A percentile compares a stretch with the other conserved stretches of the same genome.
Conservation (phyloP, 2,113 vertebrate species). For the Xyrauchen texanus region DNA sequence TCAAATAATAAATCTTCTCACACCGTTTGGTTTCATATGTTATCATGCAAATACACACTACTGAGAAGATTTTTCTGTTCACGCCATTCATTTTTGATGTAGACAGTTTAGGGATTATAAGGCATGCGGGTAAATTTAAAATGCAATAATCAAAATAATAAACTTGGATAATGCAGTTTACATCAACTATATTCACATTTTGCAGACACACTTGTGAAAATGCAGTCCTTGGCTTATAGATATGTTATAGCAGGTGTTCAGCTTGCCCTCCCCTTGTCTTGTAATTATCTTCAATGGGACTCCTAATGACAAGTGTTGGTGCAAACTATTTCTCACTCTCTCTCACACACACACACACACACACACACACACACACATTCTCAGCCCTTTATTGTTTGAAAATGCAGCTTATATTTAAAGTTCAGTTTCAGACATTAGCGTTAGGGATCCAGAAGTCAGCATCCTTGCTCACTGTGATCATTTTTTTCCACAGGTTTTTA, state of each 20-base stretch:
- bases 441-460: too few relatives aligned
- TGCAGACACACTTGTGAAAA: not conserved
- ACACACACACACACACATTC: too few relatives aligned
- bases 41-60: too few relatives aligned
- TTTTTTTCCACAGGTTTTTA: slow-evolving; percentile 27
- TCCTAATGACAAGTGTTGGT: slow-evolving; percentile 43
- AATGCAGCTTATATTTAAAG: not conserved
- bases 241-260: slow-evolving; percentile 22
- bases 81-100: not conserved
- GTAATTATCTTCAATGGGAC: slow-evolving; percentile 45
- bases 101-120: too few relatives aligned
- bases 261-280: slow-evolving; percentile 10
- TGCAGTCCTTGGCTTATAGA: not conserved
- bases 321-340: not conserved
- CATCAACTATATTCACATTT: not conserved
- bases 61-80: too few relatives aligned
- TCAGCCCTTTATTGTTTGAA: not conserved
- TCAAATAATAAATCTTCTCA: not conserved
- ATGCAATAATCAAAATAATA: too few relatives aligned
- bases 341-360: too few relatives aligned
- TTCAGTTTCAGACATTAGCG: not conserved
- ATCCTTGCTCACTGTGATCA: not conserved
- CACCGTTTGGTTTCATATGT: too few relatives aligned
- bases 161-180: too few relatives aligned
- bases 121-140: too few relatives aligned